A percentile compares a stretch with the other conserved stretches of the same genome.
Conservation (phyloP, 2,797 vertebrate genomes). For the Malacoraja senta region DNA sequence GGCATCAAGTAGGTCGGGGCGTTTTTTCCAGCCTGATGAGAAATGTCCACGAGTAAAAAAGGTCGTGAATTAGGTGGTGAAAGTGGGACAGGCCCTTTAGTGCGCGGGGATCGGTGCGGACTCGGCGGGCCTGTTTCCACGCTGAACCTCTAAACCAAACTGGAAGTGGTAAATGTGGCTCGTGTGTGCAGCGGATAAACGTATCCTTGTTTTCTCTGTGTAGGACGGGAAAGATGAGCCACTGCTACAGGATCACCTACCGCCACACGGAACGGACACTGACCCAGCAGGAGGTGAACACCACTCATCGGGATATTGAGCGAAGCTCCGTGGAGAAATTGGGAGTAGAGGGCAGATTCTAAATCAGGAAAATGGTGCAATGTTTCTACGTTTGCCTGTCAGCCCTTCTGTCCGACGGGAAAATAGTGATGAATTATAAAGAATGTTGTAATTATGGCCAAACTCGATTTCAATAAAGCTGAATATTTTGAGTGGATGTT, state of each 20-base stretch:
- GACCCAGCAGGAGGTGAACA: slow-evolving; percentile 69
- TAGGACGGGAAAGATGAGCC: slow-evolving; percentile 77
- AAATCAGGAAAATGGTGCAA: slow-evolving; percentile 39
- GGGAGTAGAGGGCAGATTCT: slow-evolving; percentile 78
- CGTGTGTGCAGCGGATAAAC: neutral
- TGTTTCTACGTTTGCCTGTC: neutral
- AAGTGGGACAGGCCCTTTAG: no score
- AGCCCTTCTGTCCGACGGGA: neutral
- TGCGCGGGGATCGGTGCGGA: no score
- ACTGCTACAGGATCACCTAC: slow-evolving; percentile 81
- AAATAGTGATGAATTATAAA: neutral
- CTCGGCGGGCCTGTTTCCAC: no score
- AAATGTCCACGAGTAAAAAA: no score
- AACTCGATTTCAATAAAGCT: slow-evolving; percentile 7
- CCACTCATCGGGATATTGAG: slow-evolving; percentile 68
- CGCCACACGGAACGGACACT: slow-evolving; percentile 84
- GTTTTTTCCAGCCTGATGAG: no score
- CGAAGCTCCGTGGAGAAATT: slow-evolving; percentile 60
- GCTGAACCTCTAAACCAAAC: no score
- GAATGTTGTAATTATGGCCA: neutral
- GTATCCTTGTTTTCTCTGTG: slow-evolving; percentile 4
- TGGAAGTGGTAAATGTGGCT: no score
- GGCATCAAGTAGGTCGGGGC: no score
- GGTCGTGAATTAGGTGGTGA: no score
- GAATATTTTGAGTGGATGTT: neutral